phyloP scores from a whole-genome alignment of 35 echinoderm and acorn worm species.

The Nesometra sesokonis region DNA sequence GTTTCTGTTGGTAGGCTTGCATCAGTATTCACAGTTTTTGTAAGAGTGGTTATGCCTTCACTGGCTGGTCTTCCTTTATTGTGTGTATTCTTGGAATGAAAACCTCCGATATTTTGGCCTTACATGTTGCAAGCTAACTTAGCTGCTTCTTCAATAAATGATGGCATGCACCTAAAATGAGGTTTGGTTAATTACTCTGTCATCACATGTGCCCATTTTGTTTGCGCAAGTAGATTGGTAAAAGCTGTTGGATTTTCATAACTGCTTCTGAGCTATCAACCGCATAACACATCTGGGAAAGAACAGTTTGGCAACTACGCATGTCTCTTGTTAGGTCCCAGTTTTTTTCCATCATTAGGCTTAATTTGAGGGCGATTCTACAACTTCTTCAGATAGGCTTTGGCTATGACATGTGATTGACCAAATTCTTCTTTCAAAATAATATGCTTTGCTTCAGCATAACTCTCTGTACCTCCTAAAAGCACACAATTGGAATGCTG shows the following conservation, averaged over 20 bases:
- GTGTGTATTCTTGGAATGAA: too few species aligned
- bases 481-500: conserved; percentile 34
- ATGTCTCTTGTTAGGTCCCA: conserved; percentile 29
- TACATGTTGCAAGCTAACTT: conserved; percentile 19
- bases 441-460: conserved; percentile 31
- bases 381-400: conserved; percentile 6
- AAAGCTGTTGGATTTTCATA: conserved; percentile 5
- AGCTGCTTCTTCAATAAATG: conserved; percentile 19
- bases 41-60: too few species aligned
- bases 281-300: conserved; percentile 15
- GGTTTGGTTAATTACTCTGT: background rate
- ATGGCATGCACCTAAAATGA: conserved; percentile 33
- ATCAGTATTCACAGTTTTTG: too few species aligned
- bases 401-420: conserved; percentile 18
- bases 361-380: background rate
- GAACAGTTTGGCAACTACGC: conserved; percentile 16
- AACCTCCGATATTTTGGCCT: too few species aligned
- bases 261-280: conserved; percentile 2
- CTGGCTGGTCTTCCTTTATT: too few species aligned
- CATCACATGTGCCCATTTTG: background rate
- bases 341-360: background rate
- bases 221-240: conserved; percentile 1
- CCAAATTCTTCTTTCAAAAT: conserved; percentile 58
- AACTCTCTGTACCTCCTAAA: conserved; percentile 11
- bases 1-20: too few species aligned